Conservation (phyloP, 2,797 vertebrate genomes). For the Hemibagrus guttatus region DNA sequence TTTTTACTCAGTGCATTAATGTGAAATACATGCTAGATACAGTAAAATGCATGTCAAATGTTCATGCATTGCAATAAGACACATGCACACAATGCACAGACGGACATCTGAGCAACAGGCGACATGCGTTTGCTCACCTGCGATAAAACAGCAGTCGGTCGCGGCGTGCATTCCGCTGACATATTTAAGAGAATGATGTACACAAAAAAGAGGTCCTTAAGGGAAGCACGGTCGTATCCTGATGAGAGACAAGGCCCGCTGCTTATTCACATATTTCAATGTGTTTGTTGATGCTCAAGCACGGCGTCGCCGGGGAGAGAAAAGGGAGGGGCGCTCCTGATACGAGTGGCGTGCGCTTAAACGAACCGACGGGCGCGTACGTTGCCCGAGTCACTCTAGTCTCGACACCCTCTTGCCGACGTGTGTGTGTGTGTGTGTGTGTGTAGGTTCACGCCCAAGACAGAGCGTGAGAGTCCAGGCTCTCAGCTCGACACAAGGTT, state of each 20-base stretch:
- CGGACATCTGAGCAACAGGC: constrained; percentile 63
- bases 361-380: constrained; percentile 27
- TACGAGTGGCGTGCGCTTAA: constrained; percentile 18
- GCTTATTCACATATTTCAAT: constrained; percentile 43
- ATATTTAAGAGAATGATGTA: constrained; percentile 32
- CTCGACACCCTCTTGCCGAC: neutral
- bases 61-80: constrained; percentile 13
- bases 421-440: neutral
- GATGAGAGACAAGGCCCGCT: constrained; percentile 25
- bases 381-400: neutral
- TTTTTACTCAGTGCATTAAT: neutral
- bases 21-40: constrained; percentile 2
- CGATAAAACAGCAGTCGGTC: constrained; percentile 52
- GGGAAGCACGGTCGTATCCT: neutral
- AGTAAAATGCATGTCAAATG: neutral
- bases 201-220: constrained; percentile 9
- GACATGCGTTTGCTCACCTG: constrained; percentile 64
- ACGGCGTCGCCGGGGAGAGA: constrained; percentile 23
- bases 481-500: neutral
- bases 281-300: constrained; percentile 45
- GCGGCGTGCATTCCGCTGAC: constrained; percentile 48
- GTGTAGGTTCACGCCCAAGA: constrained; percentile 20
- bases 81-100: constrained; percentile 10
- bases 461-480: neutral
- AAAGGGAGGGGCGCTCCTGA: constrained; percentile 35